phyloP scores from a whole-genome alignment of 2,113 vertebrate species.

The Poecile atricapillus region DNA sequence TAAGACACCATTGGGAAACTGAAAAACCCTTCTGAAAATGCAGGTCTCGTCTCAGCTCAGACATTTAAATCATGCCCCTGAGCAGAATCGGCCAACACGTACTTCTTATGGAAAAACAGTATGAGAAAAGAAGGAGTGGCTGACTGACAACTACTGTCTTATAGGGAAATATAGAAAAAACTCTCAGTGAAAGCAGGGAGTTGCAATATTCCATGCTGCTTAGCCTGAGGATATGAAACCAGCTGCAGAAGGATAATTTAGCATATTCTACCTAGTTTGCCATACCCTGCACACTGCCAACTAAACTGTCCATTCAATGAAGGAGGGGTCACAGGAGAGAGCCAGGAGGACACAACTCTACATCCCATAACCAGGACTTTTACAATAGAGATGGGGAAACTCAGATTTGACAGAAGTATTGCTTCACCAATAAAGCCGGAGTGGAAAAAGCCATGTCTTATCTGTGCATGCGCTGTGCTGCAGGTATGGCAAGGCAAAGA shows the following conservation, averaged over 20 bases:
- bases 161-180: not conserved
- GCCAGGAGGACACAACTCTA: not conserved
- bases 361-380: not conserved
- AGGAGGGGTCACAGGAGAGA: not conserved
- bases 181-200: not conserved
- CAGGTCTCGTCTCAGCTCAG: not conserved
- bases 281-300: rapidly evolving
- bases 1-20: not conserved
- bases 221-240: not conserved
- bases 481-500: not conserved
- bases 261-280: not conserved
- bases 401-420: not conserved
- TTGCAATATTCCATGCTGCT: not conserved
- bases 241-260: not conserved
- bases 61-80: not conserved
- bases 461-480: rapidly evolving
- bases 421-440: not conserved
- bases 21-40: not conserved
- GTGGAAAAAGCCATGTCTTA: rapidly evolving
- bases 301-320: not conserved
- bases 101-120: not conserved
- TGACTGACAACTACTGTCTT: not conserved
- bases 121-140: not conserved
- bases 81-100: not conserved
- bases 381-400: not conserved